Evolutionary conservation across 1,140 invertebrate species (phyloP), one percentile per base, ranked within the genome.

Genomic region (Lerema accius): DNA sequence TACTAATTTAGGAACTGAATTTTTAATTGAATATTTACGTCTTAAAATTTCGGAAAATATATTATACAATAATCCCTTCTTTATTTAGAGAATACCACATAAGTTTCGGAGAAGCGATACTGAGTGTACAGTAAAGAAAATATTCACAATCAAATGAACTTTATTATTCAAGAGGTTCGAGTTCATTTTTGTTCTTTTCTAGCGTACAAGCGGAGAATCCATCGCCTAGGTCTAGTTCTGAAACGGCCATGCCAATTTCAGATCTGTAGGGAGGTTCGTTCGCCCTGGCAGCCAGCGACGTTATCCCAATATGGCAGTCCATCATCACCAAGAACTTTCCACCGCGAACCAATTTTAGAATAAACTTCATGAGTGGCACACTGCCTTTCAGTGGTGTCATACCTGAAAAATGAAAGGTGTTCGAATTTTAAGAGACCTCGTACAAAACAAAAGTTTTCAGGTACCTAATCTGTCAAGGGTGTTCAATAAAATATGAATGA

Each of bases 261-360:
- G 66, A 42, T 5, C 67, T 62, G 17, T 77, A 75, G 1, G 74
- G 66, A 0, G 49, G 35, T 0, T 32, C 6, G 1, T 65, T 45
- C 14, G 61, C 4, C n/a, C 77, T 65, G 1, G 73, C 69, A n/a
- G 75, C 70, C 0, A 87, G 37, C 0, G 76, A 73, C 0, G 68
- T 67, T 0, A 73, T 69, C 0, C 78, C 81, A 0, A 77, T 45
- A 19, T 73, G 53, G 39, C 82, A 87, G 50, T 87, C 82, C 68
- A 82, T 73, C 59, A 82, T 66, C n/a, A 83, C 48, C 3, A 89
- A 67, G 40, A 70, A 89, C 50, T 73, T 76, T 0, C 81, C 77
- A 13, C 69, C 48, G 4, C 55, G 42, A 1, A 86, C 2, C 53
- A 89, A 40, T 50, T 85, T 89, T 53, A 89, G 63, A 11, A 77